A percentile compares a stretch with the other conserved stretches of the same genome.
Evolutionary conservation across 2,113 vertebrate genomes (phyloP).

Genomic region (Mustela lutreola): DNA sequence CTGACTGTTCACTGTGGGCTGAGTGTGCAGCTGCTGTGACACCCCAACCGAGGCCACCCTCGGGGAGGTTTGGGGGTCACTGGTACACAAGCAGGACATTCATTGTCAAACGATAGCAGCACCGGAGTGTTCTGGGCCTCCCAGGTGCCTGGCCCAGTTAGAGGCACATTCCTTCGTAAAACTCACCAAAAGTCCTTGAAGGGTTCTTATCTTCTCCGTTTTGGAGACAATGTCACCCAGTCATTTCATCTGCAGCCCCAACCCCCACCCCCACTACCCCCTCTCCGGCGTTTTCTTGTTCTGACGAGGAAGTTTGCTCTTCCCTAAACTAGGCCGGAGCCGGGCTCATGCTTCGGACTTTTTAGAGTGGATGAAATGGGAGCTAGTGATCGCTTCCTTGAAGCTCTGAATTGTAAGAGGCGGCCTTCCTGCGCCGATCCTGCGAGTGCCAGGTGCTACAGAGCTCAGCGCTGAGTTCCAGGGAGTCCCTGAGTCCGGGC

Average conservation of each 20-base stretch:
- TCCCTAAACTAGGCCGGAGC: background rate
- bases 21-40: background rate
- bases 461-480: background rate
- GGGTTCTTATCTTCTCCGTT: background rate
- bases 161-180: background rate
- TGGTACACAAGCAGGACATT: background rate
- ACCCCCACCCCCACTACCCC: fast-evolving
- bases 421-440: background rate
- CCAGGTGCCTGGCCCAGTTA: background rate
- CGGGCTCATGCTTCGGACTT: background rate
- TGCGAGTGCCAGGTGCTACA: background rate
- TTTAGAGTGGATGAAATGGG: background rate
- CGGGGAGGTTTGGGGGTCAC: background rate
- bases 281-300: background rate
- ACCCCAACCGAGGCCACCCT: background rate
- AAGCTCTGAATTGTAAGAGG: background rate
- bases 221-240: background rate
- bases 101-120: background rate
- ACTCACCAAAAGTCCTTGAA: background rate
- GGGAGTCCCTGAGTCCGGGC: no score
- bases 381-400: background rate
- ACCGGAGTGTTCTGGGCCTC: background rate
- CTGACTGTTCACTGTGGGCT: background rate
- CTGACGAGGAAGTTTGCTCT: background rate
- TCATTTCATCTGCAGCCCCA: background rate